Evolutionary conservation across 1,140 invertebrate genomes (phyloP).

Genomic region (Elymnias hypermnestra): DNA sequence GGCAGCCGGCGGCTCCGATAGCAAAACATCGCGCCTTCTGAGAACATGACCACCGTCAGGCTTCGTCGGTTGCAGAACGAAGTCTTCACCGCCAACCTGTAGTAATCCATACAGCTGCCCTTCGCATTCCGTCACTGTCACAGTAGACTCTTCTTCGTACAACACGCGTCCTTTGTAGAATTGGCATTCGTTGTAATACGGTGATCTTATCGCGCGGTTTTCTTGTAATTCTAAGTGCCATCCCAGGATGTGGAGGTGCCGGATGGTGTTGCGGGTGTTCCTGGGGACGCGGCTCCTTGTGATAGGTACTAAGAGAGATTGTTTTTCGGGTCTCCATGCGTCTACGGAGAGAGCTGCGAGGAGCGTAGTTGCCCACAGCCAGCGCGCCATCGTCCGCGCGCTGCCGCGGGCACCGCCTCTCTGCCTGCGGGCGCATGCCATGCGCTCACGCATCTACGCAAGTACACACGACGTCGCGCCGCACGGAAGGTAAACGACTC

Average conservation of each 20-base stretch:
- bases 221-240: conserved; percentile 62
- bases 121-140: conserved; percentile 60
- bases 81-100: conserved; percentile 55
- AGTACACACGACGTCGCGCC: conserved; percentile 61
- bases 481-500: conserved; percentile 71
- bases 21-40: conserved; percentile 49
- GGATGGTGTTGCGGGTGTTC: conserved; percentile 32
- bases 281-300: conserved; percentile 20
- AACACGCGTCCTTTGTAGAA: conserved; percentile 60
- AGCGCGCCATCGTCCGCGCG: conserved; percentile 66
- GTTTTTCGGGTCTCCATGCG: conserved; percentile 34
- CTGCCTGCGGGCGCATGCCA: conserved; percentile 40
- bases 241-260: conserved; percentile 51
- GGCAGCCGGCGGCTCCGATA: conserved; percentile 38
- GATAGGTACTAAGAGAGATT: conserved; percentile 26
- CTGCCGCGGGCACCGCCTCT: conserved; percentile 55
- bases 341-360: conserved; percentile 29
- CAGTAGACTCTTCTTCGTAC: conserved; percentile 42
- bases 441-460: conserved; percentile 65
- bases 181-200: conserved; percentile 60
- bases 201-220: conserved; percentile 57
- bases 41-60: conserved; percentile 44
- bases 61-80: conserved; percentile 52
- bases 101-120: conserved; percentile 59
- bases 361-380: conserved; percentile 52